Base-by-base conservation (phyloP, 2,113 vertebrate genomes). In the Etia nguti region DNA sequence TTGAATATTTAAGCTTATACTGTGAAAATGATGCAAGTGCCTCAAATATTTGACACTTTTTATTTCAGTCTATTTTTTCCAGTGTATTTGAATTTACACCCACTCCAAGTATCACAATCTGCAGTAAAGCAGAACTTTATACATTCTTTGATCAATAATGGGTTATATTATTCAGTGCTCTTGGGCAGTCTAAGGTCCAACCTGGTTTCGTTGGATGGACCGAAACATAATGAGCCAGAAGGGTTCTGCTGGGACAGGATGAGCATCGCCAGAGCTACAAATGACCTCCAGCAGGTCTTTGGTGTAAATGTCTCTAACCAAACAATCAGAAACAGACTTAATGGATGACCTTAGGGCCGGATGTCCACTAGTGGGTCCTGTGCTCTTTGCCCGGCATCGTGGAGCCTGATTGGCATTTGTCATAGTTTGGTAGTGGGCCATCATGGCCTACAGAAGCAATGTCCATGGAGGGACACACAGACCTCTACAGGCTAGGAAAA, bases 121-220 rank as follows among this genome's bases (percentile, higher is more conserved):
- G 31, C 60, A 65, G 31, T 73, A 22, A 73, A 73, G 68, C 3
- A 24, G n/a, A 73, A 75, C 9, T 3, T 18, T 29, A n/a, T 38
- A 65, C 22, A 48, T 48, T 75, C 6, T 75, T 29, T 65, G 34
- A 65, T 65, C 60, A 65, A 8, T 38, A 65, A 38, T 65, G 60
- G 31, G 34, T 38, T 65, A 38, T 65, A 65, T 3, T 65, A 38
- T 65, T 65, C 18, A 38, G 34, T 36, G 59, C 60, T 38, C 34
- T 2, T 65, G 20, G 4, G 8, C 60, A 29, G 29, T 59, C 13
- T 29, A 57, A 29, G 24, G 24, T 59, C 24, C n/a, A 65, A 65
- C 60, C 12, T 38, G 10, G 34, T 65, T 34, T 13, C 34, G 38
- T 65, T 18, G 38, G 34, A 65, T n/a, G 0, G 60, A 65, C 60